These are phyloP conservation scores for Hiodon tergisus DNA, from an alignment of 2,113 vertebrate species.

Conservation along the genomic window DNA sequence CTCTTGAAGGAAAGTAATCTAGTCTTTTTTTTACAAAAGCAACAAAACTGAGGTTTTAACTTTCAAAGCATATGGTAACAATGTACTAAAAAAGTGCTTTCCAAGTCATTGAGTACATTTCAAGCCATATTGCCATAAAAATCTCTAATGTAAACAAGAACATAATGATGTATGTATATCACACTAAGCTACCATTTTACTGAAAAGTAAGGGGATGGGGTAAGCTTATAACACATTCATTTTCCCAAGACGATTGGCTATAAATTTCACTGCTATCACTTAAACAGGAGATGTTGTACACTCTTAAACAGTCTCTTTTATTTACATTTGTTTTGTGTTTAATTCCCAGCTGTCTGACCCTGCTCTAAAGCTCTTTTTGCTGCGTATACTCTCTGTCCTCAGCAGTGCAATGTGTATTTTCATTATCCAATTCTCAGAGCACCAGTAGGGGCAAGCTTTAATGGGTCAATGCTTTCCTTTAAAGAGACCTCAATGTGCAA, in stretches of 20 bases:
- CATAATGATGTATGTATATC: background rate
- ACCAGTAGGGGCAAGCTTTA: constrained; percentile 26
- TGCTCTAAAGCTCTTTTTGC: background rate
- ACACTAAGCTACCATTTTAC: background rate
- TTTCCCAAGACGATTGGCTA: constrained; percentile 9
- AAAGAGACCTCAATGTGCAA: constrained; percentile 30
- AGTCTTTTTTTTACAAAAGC: too few species aligned
- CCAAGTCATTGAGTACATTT: too few species aligned
- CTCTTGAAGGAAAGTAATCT: too few species aligned
- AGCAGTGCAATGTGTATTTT: constrained; percentile 35
- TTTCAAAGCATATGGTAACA: too few species aligned
- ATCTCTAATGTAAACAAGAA: background rate
- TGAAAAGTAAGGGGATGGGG: constrained; percentile 16
- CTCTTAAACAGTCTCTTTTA: constrained; percentile 28
- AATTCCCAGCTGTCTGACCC: constrained; percentile 40
- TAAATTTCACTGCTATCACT: constrained; percentile 31
- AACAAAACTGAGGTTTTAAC: too few species aligned
- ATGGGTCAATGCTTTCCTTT: constrained; percentile 32
- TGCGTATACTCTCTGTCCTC: constrained; percentile 21
- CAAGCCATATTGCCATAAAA: background rate
- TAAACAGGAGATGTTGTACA: constrained; percentile 24
- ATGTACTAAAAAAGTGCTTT: too few species aligned
- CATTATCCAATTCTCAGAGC: too few species aligned
- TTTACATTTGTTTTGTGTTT: constrained; percentile 31
- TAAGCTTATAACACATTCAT: constrained; percentile 18